Evolutionary conservation across 2,797 vertebrate genomes (phyloP).

Genomic region (Lithobates sylvaticus): DNA sequence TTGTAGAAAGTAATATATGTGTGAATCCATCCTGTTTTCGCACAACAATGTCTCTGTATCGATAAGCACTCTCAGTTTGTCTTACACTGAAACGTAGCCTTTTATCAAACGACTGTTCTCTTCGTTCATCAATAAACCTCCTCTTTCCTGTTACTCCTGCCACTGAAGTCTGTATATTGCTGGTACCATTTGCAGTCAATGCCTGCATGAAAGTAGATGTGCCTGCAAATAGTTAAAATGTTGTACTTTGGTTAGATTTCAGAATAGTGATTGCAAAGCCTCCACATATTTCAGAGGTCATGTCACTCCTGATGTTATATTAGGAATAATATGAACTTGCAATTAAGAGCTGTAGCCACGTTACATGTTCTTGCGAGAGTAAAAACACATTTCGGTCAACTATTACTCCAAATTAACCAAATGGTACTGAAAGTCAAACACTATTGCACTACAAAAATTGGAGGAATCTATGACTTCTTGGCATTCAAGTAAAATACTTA

Average conservation of each 20-base stretch:
- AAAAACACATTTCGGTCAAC: no score
- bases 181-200: conserved; percentile 82
- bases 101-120: conserved; percentile 90
- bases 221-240: conserved; percentile 74
- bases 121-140: conserved; percentile 86
- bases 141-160: conserved; percentile 83
- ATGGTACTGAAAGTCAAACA: no score
- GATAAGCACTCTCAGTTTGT: conserved; percentile 95
- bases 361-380: no score
- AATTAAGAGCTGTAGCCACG: no score
- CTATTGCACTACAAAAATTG: no score
- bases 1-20: conserved; percentile 95
- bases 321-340: no score
- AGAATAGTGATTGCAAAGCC: neutral
- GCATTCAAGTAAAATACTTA: no score
- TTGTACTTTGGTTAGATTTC: neutral
- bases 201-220: conserved; percentile 84
- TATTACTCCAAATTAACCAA: no score
- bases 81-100: conserved; percentile 93
- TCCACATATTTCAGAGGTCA: no score
- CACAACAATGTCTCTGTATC: conserved; percentile 96
- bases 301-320: no score
- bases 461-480: no score
- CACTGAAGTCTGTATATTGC: conserved; percentile 79
- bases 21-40: conserved; percentile 97